Evolutionary conservation across 2,797 vertebrate genomes (phyloP).

Genomic region (Ctenopoma multispine): DNA sequence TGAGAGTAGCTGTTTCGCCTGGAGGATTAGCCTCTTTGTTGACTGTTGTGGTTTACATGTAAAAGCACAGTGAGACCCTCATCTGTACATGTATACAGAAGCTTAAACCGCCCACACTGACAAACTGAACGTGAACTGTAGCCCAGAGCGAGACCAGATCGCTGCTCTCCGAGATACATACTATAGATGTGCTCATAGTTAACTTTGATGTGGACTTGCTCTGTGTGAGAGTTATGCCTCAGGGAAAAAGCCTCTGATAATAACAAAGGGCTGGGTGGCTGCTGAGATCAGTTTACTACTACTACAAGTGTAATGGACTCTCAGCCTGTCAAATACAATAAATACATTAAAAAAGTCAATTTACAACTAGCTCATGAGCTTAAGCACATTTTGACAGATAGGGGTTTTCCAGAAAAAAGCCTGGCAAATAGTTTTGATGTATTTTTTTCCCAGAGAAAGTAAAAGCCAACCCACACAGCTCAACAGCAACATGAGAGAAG

Average conservation of each 20-base stretch:
- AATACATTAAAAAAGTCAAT: not conserved
- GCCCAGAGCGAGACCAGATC: conserved; percentile 59
- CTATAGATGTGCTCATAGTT: conserved; percentile 29
- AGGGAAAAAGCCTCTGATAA: conserved; percentile 54
- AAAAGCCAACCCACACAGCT: not conserved
- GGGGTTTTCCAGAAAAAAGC: not conserved
- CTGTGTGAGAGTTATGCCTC: conserved; percentile 47
- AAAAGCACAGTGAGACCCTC: conserved; percentile 50
- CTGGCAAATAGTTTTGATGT: not conserved
- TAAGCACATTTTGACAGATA: conserved; percentile 1
- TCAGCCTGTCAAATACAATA: not conserved
- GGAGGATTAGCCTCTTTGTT: conserved; percentile 77
- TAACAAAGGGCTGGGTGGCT: conserved; percentile 68
- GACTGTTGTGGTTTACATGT: conserved; percentile 63
- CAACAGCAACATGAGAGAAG: not conserved
- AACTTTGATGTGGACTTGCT: conserved; percentile 75
- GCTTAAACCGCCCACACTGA: conserved; percentile 73
- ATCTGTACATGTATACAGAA: conserved; percentile 58
- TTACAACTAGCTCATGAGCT: not conserved
- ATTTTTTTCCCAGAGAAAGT: not conserved
- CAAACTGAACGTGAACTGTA: conserved; percentile 46
- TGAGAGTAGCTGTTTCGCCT: conserved; percentile 60
- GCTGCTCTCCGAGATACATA: conserved; percentile 36
- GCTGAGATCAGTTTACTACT: conserved; percentile 49
- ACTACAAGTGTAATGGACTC: conserved; percentile 27